phyloP scores from a whole-genome alignment of 1,140 invertebrate genomes.

The Tetragonula clypearis region DNA sequence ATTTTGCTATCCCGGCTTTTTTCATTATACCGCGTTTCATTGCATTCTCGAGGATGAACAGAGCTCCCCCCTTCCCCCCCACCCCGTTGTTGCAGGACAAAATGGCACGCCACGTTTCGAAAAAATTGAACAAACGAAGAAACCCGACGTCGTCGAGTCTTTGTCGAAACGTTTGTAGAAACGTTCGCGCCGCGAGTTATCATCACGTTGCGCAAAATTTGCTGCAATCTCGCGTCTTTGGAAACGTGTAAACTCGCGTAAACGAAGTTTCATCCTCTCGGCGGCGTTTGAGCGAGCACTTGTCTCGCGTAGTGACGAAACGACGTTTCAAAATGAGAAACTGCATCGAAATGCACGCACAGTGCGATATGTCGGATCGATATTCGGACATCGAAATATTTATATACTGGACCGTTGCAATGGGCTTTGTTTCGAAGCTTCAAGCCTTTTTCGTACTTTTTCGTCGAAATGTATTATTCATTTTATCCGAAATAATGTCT shows the following conservation, averaged over 20 bases:
- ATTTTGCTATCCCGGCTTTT: too few relatives aligned
- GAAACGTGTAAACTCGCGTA: not conserved
- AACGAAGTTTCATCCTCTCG: not conserved
- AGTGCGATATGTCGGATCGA: too few relatives aligned
- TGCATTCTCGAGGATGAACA: not conserved
- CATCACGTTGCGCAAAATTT: not conserved
- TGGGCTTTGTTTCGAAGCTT: too few relatives aligned
- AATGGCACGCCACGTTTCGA: not conserved
- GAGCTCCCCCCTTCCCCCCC: too few relatives aligned
- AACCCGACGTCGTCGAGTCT: not conserved
- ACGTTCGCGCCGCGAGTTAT: not conserved
- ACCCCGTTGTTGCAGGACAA: not conserved
- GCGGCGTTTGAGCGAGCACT: rapidly evolving
- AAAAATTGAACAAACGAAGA: not conserved
- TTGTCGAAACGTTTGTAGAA: too few relatives aligned
- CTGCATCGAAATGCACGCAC: not conserved
- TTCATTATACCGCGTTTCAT: too few relatives aligned
- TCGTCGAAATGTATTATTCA: too few relatives aligned
- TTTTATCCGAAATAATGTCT: too few relatives aligned
- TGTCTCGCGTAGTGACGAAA: not conserved
- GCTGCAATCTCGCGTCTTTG: not conserved
- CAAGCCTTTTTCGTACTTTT: too few relatives aligned
- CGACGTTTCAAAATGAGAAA: not conserved
- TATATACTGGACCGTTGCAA: too few relatives aligned
- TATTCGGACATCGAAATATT: too few relatives aligned